Percentiles rank a stretch among this genome's conserved stretches.
phyloP scores from a whole-genome alignment of 1,140 invertebrate genomes.

The Ceratosolen solmsi region DNA sequence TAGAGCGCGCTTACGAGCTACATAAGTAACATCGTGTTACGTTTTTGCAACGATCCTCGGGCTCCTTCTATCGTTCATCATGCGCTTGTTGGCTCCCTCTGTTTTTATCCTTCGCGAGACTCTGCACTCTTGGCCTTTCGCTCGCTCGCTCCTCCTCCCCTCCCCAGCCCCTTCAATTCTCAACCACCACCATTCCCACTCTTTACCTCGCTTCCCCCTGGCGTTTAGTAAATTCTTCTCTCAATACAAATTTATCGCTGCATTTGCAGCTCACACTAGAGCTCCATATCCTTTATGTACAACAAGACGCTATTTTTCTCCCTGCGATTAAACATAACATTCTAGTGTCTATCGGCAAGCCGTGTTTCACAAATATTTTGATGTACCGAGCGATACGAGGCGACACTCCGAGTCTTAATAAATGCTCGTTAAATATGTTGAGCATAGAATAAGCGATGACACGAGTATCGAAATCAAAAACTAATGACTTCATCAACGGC shows the following conservation, averaged over 20 bases:
- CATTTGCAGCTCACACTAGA: neutral
- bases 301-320: neutral
- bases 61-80: constrained; percentile 54
- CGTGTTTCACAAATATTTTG: too few relatives aligned
- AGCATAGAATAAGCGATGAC: neutral
- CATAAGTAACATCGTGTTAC: constrained; percentile 54
- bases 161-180: too few relatives aligned
- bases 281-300: neutral
- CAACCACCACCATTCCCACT: neutral
- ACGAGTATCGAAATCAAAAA: neutral
- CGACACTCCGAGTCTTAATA: too few relatives aligned
- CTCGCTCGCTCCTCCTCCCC: neutral
- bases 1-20: constrained; percentile 35
- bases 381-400: too few relatives aligned
- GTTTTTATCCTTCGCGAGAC: constrained; percentile 19
- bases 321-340: neutral
- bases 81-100: constrained; percentile 22
- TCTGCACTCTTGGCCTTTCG: neutral
- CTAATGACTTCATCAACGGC: neutral
- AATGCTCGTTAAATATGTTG: too few relatives aligned
- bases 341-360: neutral
- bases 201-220: neutral
- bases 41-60: constrained; percentile 55
- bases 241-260: constrained; percentile 28
- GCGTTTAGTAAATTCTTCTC: constrained; percentile 22